Base-by-base conservation (phyloP, 2,888 invertebrate species). In the Heliconius aoede region DNA sequence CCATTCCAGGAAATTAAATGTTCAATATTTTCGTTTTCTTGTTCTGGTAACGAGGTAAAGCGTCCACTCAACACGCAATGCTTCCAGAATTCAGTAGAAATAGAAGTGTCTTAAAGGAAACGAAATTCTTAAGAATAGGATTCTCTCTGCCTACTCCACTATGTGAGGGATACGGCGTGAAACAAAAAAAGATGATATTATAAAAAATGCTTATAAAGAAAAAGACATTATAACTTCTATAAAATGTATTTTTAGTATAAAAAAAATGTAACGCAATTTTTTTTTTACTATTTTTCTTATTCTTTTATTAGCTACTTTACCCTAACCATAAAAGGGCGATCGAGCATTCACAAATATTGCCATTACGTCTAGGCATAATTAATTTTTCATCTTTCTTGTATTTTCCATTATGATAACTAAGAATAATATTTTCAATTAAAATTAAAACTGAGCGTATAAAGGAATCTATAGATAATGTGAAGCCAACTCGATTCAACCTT, bases 321-420 rank as follows among this genome's bases (percentile, higher is more conserved):
- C n/a, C n/a, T n/a, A 4, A 5, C 36, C 15, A 36, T 36, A 40
- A 65, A 65, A 65, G 65, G 15, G 36, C 40, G 15, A 36, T 21
- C 64, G 32, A 32, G 32, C 32, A 32, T 15, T 40, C 4, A 36
- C 36, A 65, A 65, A 64, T 64, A 64, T 64, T 64, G 32, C 36
- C 36, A 24, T 64, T 36, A 15, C 24, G 13, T 36, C 64, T 64
- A 64, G 64, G 3, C 15, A 15, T 15, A 64, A 64, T 64, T 5
- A 13, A 15, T 24, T 64, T 64, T 64, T 64, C 32, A 64, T n/a
- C 32, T 64, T 64, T 32, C 62, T 30, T n/a, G 0, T 32, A 64
- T 64, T 36, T 64, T 36, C n/a, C 3, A 24, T 36, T 64, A 64
- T 36, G n/a, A 36, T 0, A 64, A 24, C 1, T n/a, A 26, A 40